Conservation (phyloP, 2,113 vertebrate species). For the Danionella cerebrum region DNA sequence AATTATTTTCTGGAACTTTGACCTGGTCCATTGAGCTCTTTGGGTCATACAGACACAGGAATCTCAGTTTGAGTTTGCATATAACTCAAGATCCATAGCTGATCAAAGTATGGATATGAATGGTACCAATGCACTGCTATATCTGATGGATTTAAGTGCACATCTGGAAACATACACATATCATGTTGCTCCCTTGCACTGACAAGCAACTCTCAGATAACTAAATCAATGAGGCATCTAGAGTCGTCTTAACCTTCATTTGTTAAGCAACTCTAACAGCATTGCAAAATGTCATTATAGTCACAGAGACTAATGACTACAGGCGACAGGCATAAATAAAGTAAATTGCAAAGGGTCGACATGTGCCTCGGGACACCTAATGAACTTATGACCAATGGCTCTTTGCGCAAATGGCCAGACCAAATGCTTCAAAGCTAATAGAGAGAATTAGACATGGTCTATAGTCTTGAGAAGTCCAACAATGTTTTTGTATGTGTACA, state of each 20-base stretch:
- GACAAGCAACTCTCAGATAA: not conserved
- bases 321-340: slow-evolving; percentile 26
- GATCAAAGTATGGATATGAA: slow-evolving; percentile 27
- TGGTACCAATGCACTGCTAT: slow-evolving; percentile 38
- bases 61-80: slow-evolving; percentile 19
- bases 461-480: not conserved
- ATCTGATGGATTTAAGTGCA: slow-evolving; percentile 23
- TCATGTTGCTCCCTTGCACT: not conserved
- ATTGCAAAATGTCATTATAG: slow-evolving; percentile 33
- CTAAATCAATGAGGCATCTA: slow-evolving; percentile 38
- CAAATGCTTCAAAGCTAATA: not conserved
- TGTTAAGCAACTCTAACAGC: slow-evolving; percentile 25
- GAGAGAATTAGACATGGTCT: not conserved
- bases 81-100: slow-evolving; percentile 30
- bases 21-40: slow-evolving; percentile 64
- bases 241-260: slow-evolving; percentile 18
- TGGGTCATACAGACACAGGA: slow-evolving; percentile 42
- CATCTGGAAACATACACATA: not conserved
- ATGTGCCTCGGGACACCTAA: slow-evolving; percentile 2
- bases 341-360: slow-evolving; percentile 20
- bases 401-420: not conserved
- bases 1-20: slow-evolving; percentile 69
- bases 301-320: slow-evolving; percentile 23
- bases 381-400: slow-evolving; percentile 16
- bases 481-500: too few species aligned